A percentile compares a stretch with the other conserved stretches of the same genome.
Conservation (phyloP, 1,140 invertebrate genomes). For the Coenobita brevimanus region DNA sequence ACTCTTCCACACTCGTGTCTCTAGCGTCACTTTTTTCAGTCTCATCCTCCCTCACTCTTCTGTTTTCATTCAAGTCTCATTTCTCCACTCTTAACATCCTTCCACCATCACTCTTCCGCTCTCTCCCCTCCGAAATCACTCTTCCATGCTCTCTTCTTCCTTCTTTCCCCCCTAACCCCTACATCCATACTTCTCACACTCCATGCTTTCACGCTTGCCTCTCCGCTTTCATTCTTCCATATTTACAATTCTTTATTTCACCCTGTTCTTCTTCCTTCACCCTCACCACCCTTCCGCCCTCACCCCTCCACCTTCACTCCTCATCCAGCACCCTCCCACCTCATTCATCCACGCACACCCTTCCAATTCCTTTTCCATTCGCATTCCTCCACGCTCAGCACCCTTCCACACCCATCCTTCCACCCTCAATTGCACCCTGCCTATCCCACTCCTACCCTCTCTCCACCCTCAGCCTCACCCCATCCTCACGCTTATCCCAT, state of each 20-base stretch:
- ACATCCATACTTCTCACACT: background rate
- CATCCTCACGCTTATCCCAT: background rate
- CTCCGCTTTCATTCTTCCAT: too few species aligned
- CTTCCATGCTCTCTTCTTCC: background rate
- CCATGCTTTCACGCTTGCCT: background rate
- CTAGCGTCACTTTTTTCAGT: too few species aligned
- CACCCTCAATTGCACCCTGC: background rate
- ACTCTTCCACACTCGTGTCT: background rate
- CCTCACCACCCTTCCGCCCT: background rate
- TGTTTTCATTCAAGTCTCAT: background rate
- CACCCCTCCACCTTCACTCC: background rate
- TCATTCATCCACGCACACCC: background rate
- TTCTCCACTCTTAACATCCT: background rate
- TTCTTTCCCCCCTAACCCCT: background rate
- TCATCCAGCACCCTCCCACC: background rate
- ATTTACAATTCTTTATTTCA: too few species aligned
- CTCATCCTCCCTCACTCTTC: constrained; percentile 5
- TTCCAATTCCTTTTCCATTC: background rate
- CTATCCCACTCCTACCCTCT: background rate
- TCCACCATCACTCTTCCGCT: background rate
- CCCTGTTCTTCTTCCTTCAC: too few species aligned
- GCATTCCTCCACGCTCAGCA: background rate
- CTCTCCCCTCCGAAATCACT: background rate
- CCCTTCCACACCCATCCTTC: background rate
- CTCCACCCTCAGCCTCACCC: background rate